Percentiles rank a stretch among this genome's conserved stretches.
phyloP scores from a whole-genome alignment of 2,888 invertebrate genomes.

The Cantharis nigra region DNA sequence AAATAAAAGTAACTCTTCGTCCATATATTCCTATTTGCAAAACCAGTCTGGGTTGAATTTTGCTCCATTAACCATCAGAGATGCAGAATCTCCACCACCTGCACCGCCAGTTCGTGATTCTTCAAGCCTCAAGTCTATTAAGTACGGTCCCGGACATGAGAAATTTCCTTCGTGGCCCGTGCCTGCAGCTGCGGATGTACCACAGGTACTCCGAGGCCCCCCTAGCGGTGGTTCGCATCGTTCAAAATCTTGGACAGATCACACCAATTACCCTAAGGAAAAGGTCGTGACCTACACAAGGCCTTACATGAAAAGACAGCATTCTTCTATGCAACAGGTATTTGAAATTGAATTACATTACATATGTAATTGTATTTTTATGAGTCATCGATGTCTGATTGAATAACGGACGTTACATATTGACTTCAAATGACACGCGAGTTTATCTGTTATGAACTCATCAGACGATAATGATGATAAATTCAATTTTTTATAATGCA shows the following conservation, averaged over 20 bases:
- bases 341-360: slow-evolving; percentile 27
- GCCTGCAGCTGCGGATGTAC: slow-evolving; percentile 62
- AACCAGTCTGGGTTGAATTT: slow-evolving; percentile 44
- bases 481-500: neutral
- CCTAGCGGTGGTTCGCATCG: slow-evolving; percentile 63
- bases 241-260: slow-evolving; percentile 73
- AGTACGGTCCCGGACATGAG: slow-evolving; percentile 73
- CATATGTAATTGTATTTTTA: neutral
- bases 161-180: slow-evolving; percentile 78
- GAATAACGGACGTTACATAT: neutral
- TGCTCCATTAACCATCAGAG: slow-evolving; percentile 42
- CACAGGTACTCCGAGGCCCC: slow-evolving; percentile 54
- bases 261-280: slow-evolving; percentile 72
- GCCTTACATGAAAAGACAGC: slow-evolving; percentile 66
- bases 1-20: slow-evolving; percentile 39
- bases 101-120: slow-evolving; percentile 69
- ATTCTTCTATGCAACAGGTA: slow-evolving; percentile 63
- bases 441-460: neutral
- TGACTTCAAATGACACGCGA: neutral
- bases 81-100: slow-evolving; percentile 61
- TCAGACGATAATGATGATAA: neutral
- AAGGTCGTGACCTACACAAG: slow-evolving; percentile 65
- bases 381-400: neutral
- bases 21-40: slow-evolving; percentile 48
- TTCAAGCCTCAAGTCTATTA: slow-evolving; percentile 68